Base-by-base conservation (phyloP, 2,113 vertebrate species). In the Gracilinanus agilis region DNA sequence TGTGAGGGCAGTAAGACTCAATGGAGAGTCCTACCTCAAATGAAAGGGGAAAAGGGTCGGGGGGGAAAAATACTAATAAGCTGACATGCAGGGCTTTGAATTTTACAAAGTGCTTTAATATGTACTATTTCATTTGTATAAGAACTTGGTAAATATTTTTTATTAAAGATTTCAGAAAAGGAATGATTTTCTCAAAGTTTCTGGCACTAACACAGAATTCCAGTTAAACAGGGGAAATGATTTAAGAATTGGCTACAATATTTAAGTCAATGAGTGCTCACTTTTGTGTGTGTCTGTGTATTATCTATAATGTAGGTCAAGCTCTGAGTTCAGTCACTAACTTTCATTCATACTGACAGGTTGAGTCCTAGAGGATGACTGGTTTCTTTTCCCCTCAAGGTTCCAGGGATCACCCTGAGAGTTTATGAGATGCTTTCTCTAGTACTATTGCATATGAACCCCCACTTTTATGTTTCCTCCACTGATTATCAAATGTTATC, bases 91-190 rank as follows among this genome's bases (percentile, higher is more conserved):
- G n/a, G n/a, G 5, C n/a, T 83, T 40, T 40, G 67, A 83, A 19
- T 16, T 40, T 83, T 40, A 83, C 67, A 83, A 40, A 40, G 67
- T 75, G 34, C 7, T 83, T 83, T 83, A n/a, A 83, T 83, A 16
- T 83, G 6, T 19, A 83, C 23, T 83, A 83, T 83, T 34, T 40
- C 67, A 83, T 83, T 49, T 83, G 67, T 83, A 83, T 2, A 7
- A 40, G n/a, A 21, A 83, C n/a, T 83, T n/a, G 93, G 54, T 58
- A 29, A 92, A 13, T 40, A 93, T 53, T 92, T 92, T 90, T 44
- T 21, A 88, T 54, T 67, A 90, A 0, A 53, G 2, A 88, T 29
- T 40, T 54, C 23, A 27, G 27, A 23, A 49, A 54, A 23, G 67
- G 49, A 61, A 25, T 67, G 90, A n/a, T 53, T 89, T 90, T 90